phyloP scores from a whole-genome alignment of 2,113 vertebrate species.

The Chitala chitala region DNA sequence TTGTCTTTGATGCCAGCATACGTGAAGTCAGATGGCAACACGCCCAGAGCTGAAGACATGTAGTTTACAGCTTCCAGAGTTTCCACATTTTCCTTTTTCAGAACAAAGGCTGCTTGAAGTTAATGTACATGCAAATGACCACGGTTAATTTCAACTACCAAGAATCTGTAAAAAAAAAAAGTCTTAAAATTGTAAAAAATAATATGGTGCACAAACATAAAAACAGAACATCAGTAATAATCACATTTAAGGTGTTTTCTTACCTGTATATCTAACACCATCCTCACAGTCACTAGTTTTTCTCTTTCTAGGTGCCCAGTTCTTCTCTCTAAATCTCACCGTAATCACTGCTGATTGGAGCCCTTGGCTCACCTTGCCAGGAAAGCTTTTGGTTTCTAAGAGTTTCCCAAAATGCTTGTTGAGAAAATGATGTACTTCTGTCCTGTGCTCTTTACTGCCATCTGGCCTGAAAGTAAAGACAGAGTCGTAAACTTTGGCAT shows the following conservation, averaged over 20 bases:
- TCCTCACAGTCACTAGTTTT: slow-evolving; percentile 49
- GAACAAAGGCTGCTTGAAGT: slow-evolving; percentile 76
- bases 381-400: slow-evolving; percentile 87
- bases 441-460: slow-evolving; percentile 76
- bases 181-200: neutral
- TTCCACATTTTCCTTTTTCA: slow-evolving; percentile 90
- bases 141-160: too few species aligned
- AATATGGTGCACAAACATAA: too few species aligned
- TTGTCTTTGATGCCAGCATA: slow-evolving; percentile 96
- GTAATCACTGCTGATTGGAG: slow-evolving; percentile 61
- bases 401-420: slow-evolving; percentile 82
- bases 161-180: neutral
- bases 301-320: slow-evolving; percentile 63
- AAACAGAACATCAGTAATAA: neutral
- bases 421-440: slow-evolving; percentile 82
- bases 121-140: too few species aligned
- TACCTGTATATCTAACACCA: slow-evolving; percentile 76
- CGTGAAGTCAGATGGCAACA: slow-evolving; percentile 89
- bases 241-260: neutral
- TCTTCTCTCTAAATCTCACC: slow-evolving; percentile 76
- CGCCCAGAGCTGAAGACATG: slow-evolving; percentile 77
- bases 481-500: slow-evolving; percentile 75
- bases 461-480: slow-evolving; percentile 79
- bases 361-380: slow-evolving; percentile 26
- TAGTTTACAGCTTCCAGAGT: slow-evolving; percentile 83